Evolutionary conservation across 2,888 invertebrate genomes (phyloP).

Genomic region (Bellardia pandia): DNA sequence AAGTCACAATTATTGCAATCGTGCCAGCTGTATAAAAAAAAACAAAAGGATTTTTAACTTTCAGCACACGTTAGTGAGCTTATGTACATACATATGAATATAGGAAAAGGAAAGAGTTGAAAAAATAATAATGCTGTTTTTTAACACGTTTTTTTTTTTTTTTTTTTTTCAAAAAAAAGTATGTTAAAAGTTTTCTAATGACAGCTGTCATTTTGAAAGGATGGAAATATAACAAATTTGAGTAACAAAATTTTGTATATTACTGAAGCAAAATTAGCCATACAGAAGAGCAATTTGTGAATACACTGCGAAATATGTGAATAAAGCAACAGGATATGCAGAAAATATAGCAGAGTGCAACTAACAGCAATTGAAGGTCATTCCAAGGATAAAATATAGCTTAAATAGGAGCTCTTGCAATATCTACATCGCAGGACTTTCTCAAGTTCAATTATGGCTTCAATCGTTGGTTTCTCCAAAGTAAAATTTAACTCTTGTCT

Average conservation of each 20-base stretch:
- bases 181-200: constrained; percentile 41
- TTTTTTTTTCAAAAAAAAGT: not conserved
- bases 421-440: no score
- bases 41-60: not conserved
- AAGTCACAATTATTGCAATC: constrained; percentile 7
- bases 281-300: not conserved
- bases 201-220: constrained; percentile 27
- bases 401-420: no score
- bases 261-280: not conserved
- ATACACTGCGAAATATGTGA: no score
- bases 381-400: no score
- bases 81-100: not conserved
- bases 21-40: not conserved
- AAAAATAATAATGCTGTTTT: constrained; percentile 1
- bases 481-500: no score
- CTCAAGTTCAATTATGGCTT: no score
- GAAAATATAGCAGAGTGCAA: no score
- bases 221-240: not conserved
- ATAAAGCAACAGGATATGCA: no score
- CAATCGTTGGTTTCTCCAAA: no score
- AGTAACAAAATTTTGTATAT: not conserved
- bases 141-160: constrained; percentile 13
- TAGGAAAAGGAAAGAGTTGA: not conserved
- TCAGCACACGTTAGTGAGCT: constrained; percentile 26
- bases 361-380: no score